phyloP scores from a whole-genome alignment of 2,113 vertebrate genomes.

The Nestor notabilis region DNA sequence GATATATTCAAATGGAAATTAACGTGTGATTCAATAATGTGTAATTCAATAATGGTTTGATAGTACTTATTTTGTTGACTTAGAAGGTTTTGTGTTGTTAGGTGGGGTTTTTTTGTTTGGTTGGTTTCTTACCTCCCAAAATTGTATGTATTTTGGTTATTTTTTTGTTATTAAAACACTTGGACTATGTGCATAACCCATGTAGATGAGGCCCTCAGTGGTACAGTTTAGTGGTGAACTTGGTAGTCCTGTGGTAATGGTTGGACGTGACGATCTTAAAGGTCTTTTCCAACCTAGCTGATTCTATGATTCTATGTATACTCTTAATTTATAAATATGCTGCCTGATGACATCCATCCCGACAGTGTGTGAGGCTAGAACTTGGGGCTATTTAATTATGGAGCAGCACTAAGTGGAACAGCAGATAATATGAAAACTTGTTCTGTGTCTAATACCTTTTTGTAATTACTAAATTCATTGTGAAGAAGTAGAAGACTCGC shows the following conservation, averaged over 20 bases:
- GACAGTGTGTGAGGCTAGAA: neutral
- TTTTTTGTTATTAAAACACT: neutral
- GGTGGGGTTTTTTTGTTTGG: neutral
- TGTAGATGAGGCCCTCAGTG: too few relatives aligned
- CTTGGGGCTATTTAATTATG: neutral
- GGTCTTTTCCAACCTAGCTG: too few relatives aligned
- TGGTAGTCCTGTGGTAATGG: too few relatives aligned
- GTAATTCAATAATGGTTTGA: neutral
- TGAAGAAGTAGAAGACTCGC: neutral
- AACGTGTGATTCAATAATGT: neutral
- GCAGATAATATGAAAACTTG: neutral
- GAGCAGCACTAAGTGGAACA: neutral
- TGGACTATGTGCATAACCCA: accelerated
- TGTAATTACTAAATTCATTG: neutral
- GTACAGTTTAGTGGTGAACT: too few relatives aligned
- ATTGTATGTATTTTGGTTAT: neutral
- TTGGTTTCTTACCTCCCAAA: neutral
- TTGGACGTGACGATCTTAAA: too few relatives aligned
- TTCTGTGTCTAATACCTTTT: neutral
- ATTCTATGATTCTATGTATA: too few relatives aligned
- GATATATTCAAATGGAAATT: neutral
- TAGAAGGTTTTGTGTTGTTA: accelerated
- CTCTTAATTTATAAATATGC: neutral
- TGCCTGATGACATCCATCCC: neutral
- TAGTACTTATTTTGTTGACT: neutral